Evolutionary conservation across 1,140 invertebrate genomes (phyloP).

Genomic region (Zaprionus davidi): DNA sequence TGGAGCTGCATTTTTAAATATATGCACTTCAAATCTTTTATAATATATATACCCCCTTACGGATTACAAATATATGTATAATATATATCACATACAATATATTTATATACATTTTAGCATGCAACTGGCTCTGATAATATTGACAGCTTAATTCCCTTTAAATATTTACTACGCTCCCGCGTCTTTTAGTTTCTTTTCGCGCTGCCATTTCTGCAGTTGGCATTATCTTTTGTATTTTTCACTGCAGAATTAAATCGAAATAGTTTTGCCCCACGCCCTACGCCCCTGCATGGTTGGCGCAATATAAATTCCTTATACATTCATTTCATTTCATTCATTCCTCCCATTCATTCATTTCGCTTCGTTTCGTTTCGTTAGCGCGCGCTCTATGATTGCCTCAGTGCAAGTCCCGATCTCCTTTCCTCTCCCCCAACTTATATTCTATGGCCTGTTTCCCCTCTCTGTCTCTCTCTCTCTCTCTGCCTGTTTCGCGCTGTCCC

Average conservation of each 20-base stretch:
- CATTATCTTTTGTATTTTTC: constrained; percentile 1
- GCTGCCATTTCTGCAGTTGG: neutral
- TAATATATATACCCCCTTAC: neutral
- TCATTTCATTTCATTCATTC: constrained; percentile 63
- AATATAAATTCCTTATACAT: constrained; percentile 78
- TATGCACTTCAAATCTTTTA: no score
- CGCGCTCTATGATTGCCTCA: constrained; percentile 36
- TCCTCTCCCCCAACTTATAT: neutral
- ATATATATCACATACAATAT: neutral
- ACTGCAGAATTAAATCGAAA: constrained; percentile 13
- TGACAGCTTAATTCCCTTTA: neutral
- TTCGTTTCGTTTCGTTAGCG: constrained; percentile 58
- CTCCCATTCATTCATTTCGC: constrained; percentile 69
- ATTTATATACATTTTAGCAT: neutral
- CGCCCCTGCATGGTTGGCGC: constrained; percentile 51
- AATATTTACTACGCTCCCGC: neutral
- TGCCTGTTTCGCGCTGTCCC: constrained; percentile 5
- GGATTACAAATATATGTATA: neutral
- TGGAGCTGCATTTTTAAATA: no score
- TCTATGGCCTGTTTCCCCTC: neutral
- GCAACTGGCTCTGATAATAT: neutral
- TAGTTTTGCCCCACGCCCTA: constrained; percentile 25
- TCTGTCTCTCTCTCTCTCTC: neutral
- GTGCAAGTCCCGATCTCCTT: neutral
- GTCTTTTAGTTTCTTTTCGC: neutral